Conservation (phyloP, 2,797 vertebrate genomes). For the Euphonia xanthogaster region DNA sequence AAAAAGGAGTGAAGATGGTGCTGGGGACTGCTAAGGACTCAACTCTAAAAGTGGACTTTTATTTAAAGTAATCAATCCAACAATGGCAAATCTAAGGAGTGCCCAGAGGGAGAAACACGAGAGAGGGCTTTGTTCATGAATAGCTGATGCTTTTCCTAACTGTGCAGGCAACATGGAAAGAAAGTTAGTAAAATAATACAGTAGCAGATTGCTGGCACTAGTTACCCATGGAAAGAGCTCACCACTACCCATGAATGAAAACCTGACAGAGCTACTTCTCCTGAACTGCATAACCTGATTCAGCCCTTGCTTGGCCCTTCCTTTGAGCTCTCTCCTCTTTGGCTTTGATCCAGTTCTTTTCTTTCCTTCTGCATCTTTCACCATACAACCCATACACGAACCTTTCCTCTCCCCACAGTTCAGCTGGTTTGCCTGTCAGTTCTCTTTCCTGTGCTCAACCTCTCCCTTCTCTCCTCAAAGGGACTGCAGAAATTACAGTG, state of each 20-base stretch:
- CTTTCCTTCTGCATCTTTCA: not conserved
- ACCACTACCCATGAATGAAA: not conserved
- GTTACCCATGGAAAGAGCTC: not conserved
- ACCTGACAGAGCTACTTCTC: not conserved
- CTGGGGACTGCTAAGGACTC: not conserved
- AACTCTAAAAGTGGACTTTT: slow-evolving; percentile 3
- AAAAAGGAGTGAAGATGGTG: not conserved
- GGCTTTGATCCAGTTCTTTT: not conserved
- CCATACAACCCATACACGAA: not conserved
- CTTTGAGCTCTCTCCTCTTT: not conserved
- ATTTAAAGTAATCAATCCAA: slow-evolving; percentile 32
- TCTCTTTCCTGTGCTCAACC: not conserved
- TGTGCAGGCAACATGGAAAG: not conserved
- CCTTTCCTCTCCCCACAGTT: not conserved
- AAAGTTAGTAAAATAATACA: not conserved
- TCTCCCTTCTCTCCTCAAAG: not conserved
- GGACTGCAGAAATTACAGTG: not conserved
- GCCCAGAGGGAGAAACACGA: not conserved
- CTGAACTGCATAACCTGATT: not conserved
- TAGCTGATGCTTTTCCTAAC: not conserved
- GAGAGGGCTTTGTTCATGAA: not conserved
- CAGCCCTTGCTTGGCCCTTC: not conserved
- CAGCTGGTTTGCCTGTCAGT: not conserved
- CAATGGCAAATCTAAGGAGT: slow-evolving; percentile 3
- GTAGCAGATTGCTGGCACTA: not conserved